These are phyloP conservation scores for Cyanoderma ruficeps DNA, from an alignment of 2,113 vertebrate species.

Conservation along the genomic window DNA sequence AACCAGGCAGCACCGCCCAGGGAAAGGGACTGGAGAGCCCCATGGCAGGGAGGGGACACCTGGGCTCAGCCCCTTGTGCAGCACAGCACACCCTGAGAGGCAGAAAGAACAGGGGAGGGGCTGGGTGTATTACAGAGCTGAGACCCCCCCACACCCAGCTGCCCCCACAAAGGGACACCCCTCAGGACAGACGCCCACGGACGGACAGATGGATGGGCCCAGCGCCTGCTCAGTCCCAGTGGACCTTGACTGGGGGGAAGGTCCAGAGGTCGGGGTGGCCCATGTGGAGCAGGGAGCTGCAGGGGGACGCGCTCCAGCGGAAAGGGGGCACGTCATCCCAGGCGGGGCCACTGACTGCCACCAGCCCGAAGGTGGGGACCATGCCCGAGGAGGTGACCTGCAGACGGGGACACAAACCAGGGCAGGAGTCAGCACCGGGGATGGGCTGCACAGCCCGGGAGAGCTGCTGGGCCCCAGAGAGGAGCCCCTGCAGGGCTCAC, in stretches of 20 bases:
- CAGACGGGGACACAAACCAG: neutral
- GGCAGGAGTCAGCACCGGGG: neutral
- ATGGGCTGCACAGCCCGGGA: rapidly evolving
- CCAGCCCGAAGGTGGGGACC: conserved; percentile 75
- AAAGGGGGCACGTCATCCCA: conserved; percentile 90
- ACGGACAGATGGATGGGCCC: rapidly evolving
- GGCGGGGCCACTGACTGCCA: conserved; percentile 86
- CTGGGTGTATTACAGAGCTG: neutral
- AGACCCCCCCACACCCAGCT: neutral
- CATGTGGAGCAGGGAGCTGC: conserved; percentile 81
- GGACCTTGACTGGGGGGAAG: conserved; percentile 82
- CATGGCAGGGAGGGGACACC: rapidly evolving
- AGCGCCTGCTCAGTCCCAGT: conserved; percentile 75
- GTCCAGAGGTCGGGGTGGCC: conserved; percentile 92
- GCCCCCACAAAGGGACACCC: neutral
- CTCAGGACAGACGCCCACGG: neutral
- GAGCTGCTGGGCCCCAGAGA: no score
- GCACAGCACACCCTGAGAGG: neutral
- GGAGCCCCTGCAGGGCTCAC: neutral
- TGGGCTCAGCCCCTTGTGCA: neutral
- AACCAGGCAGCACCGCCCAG: neutral
- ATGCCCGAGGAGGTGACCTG: conserved; percentile 86
- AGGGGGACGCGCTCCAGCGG: conserved; percentile 91
- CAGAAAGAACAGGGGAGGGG: neutral
- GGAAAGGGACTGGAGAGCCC: neutral